These are phyloP conservation scores for Ectropis grisescens DNA, from an alignment of 1,140 invertebrate genomes.

Conservation along the genomic window DNA sequence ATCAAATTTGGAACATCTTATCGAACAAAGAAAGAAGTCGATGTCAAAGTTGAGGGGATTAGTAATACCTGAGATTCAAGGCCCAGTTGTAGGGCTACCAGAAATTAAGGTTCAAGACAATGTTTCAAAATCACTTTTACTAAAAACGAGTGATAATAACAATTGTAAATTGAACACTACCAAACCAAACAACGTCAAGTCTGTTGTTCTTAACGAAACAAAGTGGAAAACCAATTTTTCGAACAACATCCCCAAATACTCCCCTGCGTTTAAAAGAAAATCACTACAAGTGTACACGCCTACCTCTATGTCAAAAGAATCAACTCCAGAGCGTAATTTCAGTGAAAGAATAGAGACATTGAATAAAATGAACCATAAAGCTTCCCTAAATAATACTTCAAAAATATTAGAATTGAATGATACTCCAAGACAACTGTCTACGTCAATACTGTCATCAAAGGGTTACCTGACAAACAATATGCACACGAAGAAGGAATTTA, in stretches of 20 bases:
- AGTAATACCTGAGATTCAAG: conserved; percentile 84
- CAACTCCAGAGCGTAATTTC: conserved; percentile 49
- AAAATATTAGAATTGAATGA: conserved; percentile 38
- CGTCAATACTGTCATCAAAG: conserved; percentile 17
- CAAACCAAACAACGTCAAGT: conserved; percentile 22
- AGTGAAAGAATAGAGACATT: conserved; percentile 34
- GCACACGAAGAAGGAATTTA: conserved; percentile 33
- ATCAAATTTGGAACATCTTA: conserved; percentile 75
- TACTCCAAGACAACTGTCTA: conserved; percentile 3
- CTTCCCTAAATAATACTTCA: conserved; percentile 41
- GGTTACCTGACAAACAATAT: conserved; percentile 13
- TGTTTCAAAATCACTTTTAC: conserved; percentile 35
- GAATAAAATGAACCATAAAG: conserved; percentile 28
- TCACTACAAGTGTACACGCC: conserved; percentile 76
- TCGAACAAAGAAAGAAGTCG: conserved; percentile 84
- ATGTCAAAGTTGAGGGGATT: conserved; percentile 87
- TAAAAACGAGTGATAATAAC: conserved; percentile 31
- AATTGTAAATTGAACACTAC: conserved; percentile 21
- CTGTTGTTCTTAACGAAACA: conserved; percentile 37
- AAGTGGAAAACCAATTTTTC: conserved; percentile 69
- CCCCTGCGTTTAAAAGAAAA: conserved; percentile 86
- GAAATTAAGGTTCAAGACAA: conserved; percentile 82
- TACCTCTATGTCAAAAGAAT: conserved; percentile 54
- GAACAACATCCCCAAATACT: conserved; percentile 82
- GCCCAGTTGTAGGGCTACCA: conserved; percentile 73